A percentile compares a stretch with the other conserved stretches of the same genome.
These are phyloP conservation scores for Geococcyx californianus DNA, from an alignment of 2,113 vertebrate species.

Conservation along the genomic window DNA sequence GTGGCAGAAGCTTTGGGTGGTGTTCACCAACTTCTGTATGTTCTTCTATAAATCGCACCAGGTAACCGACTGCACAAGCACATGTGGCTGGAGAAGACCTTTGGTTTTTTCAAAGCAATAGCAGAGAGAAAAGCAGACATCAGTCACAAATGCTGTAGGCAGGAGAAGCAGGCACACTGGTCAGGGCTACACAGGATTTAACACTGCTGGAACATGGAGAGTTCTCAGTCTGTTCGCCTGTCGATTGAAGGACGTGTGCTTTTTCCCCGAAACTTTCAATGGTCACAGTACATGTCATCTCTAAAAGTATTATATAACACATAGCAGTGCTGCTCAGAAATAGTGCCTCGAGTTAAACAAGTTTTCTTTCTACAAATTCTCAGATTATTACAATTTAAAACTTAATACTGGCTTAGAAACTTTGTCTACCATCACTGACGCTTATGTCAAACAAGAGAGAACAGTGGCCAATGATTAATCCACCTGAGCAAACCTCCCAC, in stretches of 20 bases:
- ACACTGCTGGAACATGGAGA: no score
- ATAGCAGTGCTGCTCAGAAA: background rate
- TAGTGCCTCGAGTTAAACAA: background rate
- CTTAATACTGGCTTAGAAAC: background rate
- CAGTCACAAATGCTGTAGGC: accelerated
- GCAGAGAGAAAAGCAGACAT: accelerated
- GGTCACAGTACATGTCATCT: background rate
- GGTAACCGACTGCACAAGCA: conserved; percentile 62
- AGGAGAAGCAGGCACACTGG: background rate
- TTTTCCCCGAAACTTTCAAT: background rate
- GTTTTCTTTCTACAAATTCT: background rate
- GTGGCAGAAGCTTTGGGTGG: conserved; percentile 99
- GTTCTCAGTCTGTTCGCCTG: accelerated
- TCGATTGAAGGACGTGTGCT: accelerated
- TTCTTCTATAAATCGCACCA: conserved; percentile 99
- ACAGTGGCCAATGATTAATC: accelerated
- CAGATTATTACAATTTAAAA: background rate
- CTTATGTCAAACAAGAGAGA: background rate
- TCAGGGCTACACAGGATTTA: accelerated
- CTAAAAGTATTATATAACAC: background rate
- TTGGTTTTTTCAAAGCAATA: background rate
- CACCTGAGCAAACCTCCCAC: background rate
- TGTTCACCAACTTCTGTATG: conserved; percentile 98
- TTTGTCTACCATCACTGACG: background rate
- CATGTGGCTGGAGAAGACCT: background rate